A percentile compares a stretch with the other conserved stretches of the same genome.
These are phyloP conservation scores for Cheilosia vulpina DNA, from an alignment of 2,888 invertebrate genomes.

Conservation along the genomic window DNA sequence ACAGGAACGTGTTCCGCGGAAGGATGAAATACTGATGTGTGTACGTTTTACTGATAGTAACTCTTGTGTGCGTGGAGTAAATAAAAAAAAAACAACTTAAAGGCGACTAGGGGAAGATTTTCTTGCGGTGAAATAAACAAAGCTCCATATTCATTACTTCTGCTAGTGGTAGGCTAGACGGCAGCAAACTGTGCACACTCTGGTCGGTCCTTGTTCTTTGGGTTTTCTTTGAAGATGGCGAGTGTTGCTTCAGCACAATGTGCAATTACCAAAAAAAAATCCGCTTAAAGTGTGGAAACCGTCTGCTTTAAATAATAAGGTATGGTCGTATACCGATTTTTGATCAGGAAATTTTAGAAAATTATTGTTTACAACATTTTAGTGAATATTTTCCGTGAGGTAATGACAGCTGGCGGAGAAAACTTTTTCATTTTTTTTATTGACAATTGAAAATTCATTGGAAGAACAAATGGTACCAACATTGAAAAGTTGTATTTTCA, in stretches of 20 bases:
- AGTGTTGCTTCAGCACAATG: constrained; percentile 15
- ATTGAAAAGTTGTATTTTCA: not conserved
- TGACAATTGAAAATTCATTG: constrained; percentile 55
- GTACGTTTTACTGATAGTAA: constrained; percentile 39
- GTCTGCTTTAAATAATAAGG: constrained; percentile 11
- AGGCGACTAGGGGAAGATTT: constrained; percentile 70
- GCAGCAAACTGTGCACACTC: constrained; percentile 41
- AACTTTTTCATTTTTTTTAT: constrained; percentile 60
- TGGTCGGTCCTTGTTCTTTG: constrained; percentile 4
- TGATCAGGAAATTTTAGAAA: constrained; percentile 19
- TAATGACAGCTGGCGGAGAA: constrained; percentile 73
- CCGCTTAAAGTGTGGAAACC: not conserved
- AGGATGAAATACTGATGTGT: constrained; percentile 32
- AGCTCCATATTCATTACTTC: constrained; percentile 73
- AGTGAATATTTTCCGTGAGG: constrained; percentile 64
- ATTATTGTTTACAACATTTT: constrained; percentile 70
- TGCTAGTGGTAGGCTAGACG: constrained; percentile 29
- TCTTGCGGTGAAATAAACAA: constrained; percentile 71
- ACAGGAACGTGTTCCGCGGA: constrained; percentile 39
- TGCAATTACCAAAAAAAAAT: not conserved
- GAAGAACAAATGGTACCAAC: constrained; percentile 42
- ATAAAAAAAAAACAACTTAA: constrained; percentile 39
- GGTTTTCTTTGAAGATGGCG: constrained; percentile 27
- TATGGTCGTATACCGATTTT: constrained; percentile 18
- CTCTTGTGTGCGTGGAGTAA: constrained; percentile 42